phyloP scores from a whole-genome alignment of 2,888 invertebrate species.

The Drosophila demipolita region DNA sequence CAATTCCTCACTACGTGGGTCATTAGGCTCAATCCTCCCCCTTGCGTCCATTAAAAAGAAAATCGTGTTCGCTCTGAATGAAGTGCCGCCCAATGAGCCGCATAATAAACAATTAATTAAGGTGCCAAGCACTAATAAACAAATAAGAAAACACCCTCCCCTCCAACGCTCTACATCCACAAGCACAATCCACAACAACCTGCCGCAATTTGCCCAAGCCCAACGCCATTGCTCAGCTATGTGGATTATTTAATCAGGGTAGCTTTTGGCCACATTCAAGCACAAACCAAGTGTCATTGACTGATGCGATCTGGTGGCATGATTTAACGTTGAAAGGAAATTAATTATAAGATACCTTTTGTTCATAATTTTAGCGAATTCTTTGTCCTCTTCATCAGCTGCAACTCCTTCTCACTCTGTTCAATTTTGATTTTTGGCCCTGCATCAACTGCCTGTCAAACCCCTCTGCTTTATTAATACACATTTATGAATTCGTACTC shows the following conservation, averaged over 20 bases:
- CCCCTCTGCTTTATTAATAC: conserved; percentile 47
- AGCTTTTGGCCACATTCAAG: conserved; percentile 2
- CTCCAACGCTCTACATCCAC: background rate
- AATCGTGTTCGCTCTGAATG: conserved; percentile 15
- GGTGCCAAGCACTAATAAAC: conserved; percentile 47
- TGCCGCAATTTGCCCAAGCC: background rate
- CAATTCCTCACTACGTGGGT: conserved; percentile 32
- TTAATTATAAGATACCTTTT: conserved; percentile 71
- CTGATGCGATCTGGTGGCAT: conserved; percentile 20
- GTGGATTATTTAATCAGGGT: conserved; percentile 18
- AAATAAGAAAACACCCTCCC: conserved; percentile 38
- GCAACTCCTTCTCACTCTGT: background rate
- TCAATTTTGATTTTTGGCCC: background rate
- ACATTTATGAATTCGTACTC: conserved; percentile 9
- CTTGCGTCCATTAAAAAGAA: conserved; percentile 3
- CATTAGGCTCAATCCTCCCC: conserved; percentile 36
- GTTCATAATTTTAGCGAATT: conserved; percentile 53
- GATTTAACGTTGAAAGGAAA: conserved; percentile 38
- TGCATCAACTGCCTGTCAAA: conserved; percentile 24
- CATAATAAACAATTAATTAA: conserved; percentile 71
- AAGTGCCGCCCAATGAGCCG: conserved; percentile 53
- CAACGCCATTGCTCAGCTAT: conserved; percentile 4
- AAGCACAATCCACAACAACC: background rate
- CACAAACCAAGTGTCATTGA: conserved; percentile 48
- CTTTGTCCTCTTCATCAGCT: conserved; percentile 11